Base-by-base conservation (phyloP, 2,113 vertebrate genomes). In the Perca flavescens region DNA sequence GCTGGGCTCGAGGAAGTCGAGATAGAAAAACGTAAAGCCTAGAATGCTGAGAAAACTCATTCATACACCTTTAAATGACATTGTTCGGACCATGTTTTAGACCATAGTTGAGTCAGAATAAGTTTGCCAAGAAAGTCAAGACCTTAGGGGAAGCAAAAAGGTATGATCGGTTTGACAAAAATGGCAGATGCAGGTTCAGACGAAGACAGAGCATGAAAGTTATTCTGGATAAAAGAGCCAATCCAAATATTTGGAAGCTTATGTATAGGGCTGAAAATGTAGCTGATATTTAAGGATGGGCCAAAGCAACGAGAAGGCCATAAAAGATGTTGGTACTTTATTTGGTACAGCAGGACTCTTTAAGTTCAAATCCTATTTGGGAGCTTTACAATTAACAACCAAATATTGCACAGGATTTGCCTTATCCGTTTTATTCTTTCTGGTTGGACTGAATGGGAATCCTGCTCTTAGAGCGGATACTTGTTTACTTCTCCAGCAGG, bases 1-100 rank as follows among this genome's bases (percentile, higher is more conserved):
- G 90, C 92, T 89, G 91, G 86, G 89, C 88, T 67, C 72, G 77
- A 86, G 87, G 77, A 86, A 31, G 91, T 90, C 76, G 12, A 49
- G 21, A 70, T 63, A 79, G 89, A 89, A 77, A 81, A 74, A 2
- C 0, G 66, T 60, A 84, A 80, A 89, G 50, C 75, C 76, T 1
- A n/a, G 36, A 68, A 56, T 9, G 16, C 56, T 3, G 8, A 69
- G 75, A 53, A 57, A 54, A 80, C 36, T 74, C 86, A 80, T 80
- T 87, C 84, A 72, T 70, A 74, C 85, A 74, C 80, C 75, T 69
- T 49, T 6, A 54, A 56, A 79, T 10, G 22, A 73, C 47, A 36
- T 36, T 3, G 12, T 62, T 74, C 3, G 4, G 65, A 62, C 19
- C 46, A 36, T n/a, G 17, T 5, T 15, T 34, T 43, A 43, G 65